These are phyloP conservation scores for Dreissena polymorpha DNA, from an alignment of 1,140 invertebrate species.

Conservation along the genomic window DNA sequence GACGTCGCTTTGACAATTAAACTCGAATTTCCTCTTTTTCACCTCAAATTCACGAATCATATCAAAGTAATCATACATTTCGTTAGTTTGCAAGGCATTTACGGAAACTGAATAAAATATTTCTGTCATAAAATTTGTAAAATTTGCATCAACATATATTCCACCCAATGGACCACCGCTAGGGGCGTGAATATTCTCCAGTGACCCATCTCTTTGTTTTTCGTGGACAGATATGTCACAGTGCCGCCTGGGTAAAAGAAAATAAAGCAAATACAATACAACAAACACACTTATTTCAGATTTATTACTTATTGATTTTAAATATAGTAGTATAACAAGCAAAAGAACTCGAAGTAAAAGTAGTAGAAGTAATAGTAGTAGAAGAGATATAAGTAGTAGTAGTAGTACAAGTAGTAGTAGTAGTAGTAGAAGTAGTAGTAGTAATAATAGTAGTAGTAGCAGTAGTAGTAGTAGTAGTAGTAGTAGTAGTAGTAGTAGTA, in stretches of 20 bases:
- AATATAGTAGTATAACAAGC: no score
- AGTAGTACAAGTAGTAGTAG: background rate
- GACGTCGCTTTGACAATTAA: constrained; percentile 6
- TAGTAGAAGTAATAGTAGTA: no score
- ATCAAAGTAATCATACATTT: constrained; percentile 41
- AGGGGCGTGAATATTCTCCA: constrained; percentile 46
- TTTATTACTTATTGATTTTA: no score
- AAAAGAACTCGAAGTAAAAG: no score
- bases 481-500: background rate
- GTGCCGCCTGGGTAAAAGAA: constrained; percentile 33
- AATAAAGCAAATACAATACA: background rate
- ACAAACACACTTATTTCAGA: no score
- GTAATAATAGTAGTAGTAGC: no score
- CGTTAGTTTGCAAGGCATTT: constrained; percentile 14
- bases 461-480: no score
- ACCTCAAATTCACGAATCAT: constrained; percentile 50
- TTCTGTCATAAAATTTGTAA: constrained; percentile 23
- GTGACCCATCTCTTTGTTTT: background rate
- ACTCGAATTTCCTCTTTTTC: constrained; percentile 35
- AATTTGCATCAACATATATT: constrained; percentile 49
- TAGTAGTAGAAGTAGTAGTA: no score
- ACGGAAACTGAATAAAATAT: constrained; percentile 26
- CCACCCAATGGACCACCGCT: constrained; percentile 51
- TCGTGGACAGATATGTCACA: constrained; percentile 52
- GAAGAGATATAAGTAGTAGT: no score